Percentiles rank a stretch among this genome's conserved stretches.
phyloP scores from a whole-genome alignment of 1,140 invertebrate genomes.

The Heliothis virescens region DNA sequence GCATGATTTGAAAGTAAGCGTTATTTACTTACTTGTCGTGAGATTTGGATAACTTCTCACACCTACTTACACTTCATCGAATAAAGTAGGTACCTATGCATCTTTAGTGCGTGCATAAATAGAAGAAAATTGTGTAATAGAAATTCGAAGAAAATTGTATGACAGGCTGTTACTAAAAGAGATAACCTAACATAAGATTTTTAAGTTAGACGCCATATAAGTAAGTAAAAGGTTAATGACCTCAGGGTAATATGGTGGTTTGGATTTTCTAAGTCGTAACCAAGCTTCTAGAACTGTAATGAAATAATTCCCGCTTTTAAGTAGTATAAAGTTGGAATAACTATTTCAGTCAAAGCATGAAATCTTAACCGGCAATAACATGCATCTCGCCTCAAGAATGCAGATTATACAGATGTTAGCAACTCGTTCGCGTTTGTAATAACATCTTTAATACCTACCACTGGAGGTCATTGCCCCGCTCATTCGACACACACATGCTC shows the following conservation, averaged over 20 bases:
- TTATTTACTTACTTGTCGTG: slow-evolving; percentile 18
- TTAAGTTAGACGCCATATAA: neutral
- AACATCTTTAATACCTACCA: slow-evolving; percentile 41
- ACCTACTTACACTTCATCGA: slow-evolving; percentile 5
- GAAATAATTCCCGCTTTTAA: neutral
- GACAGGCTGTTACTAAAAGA: neutral
- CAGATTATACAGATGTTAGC: slow-evolving; percentile 34
- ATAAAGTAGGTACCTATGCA: neutral
- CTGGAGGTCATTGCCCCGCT: slow-evolving; percentile 52
- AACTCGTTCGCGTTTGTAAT: slow-evolving; percentile 31
- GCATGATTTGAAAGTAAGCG: slow-evolving; percentile 34
- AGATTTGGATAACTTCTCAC: slow-evolving; percentile 23
- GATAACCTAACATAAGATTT: neutral
- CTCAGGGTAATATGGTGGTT: neutral
- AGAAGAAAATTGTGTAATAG: neutral
- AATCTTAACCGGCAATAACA: slow-evolving; percentile 2
- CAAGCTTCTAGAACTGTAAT: neutral
- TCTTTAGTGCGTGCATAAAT: neutral
- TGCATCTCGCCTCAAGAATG: slow-evolving; percentile 15
- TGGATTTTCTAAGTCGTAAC: neutral
- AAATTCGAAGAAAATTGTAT: neutral
- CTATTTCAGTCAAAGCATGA: slow-evolving; percentile 1
- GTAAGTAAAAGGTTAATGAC: neutral
- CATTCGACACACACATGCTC: slow-evolving; percentile 55
- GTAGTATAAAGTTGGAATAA: neutral